Conservation (phyloP, 37 sponge, comb jelly and placozoan species). For the Eunapius fragilis region DNA sequence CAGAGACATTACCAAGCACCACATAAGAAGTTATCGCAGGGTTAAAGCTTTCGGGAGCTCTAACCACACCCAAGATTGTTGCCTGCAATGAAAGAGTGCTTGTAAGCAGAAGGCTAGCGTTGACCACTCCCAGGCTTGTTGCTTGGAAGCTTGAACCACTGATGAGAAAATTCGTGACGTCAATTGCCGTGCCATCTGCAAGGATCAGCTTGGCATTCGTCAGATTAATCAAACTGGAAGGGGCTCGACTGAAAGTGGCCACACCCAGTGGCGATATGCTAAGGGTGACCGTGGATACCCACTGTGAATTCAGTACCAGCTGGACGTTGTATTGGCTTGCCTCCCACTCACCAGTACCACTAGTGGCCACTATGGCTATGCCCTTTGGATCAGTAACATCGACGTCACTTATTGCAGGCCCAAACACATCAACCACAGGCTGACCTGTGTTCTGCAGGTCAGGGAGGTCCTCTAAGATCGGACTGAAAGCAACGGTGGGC, state of each 20-base stretch:
- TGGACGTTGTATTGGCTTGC: neutral
- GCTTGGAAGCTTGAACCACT: neutral
- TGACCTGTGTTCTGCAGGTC: constrained; percentile 25
- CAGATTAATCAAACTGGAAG: neutral
- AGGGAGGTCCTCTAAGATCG: constrained; percentile 45
- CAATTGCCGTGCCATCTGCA: constrained; percentile 7
- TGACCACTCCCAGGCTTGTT: neutral
- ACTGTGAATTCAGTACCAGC: neutral
- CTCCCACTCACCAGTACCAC: constrained; percentile 13
- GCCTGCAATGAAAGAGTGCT: neutral
- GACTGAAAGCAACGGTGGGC: constrained; percentile 1
- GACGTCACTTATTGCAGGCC: constrained; percentile 31
- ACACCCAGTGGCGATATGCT: neutral
- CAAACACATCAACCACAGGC: constrained; percentile 31
- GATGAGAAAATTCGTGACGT: neutral
- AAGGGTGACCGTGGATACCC: neutral
- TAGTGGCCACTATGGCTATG: constrained; percentile 23
- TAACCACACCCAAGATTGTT: neutral
- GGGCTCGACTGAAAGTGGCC: neutral
- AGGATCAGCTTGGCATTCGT: neutral
- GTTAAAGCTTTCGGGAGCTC: neutral
- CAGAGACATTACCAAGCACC: constrained; percentile 15
- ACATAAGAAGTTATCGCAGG: neutral
- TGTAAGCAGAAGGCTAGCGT: constrained; percentile 21
- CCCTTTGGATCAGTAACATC: constrained; percentile 30